These are phyloP conservation scores for Cossypha polioptera DNA, from an alignment of 2,797 vertebrate species.

Conservation along the genomic window DNA sequence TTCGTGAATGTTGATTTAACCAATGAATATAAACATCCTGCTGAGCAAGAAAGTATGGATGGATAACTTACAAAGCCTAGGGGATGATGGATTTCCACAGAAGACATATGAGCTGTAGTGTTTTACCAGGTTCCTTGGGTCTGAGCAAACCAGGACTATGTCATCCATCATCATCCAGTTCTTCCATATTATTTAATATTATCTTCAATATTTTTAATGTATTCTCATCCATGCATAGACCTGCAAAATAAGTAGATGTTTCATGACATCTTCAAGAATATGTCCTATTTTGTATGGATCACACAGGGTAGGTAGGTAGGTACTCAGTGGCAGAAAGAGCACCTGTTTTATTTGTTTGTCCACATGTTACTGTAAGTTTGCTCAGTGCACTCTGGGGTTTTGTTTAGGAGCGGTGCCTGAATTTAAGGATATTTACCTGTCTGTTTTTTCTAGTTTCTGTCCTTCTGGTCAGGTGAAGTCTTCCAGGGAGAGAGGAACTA, in stretches of 20 bases:
- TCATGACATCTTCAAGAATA: neutral
- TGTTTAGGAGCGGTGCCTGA: neutral
- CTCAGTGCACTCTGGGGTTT: rapidly evolving
- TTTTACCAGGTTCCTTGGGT: neutral
- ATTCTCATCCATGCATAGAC: neutral
- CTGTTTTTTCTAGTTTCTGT: neutral
- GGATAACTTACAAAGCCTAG: neutral
- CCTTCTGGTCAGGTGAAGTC: neutral
- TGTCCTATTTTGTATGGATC: neutral
- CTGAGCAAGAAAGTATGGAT: neutral
- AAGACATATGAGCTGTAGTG: neutral
- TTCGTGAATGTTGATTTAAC: neutral
- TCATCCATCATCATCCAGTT: neutral
- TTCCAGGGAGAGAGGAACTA: neutral
- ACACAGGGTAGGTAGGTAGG: neutral
- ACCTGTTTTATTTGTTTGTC: neutral
- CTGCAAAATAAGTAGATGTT: neutral
- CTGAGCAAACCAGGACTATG: neutral
- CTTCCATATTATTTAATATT: neutral
- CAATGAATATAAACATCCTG: neutral
- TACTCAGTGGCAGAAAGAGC: neutral
- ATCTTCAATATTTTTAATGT: neutral
- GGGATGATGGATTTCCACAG: neutral
- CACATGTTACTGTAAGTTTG: neutral
- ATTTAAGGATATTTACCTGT: neutral